These are phyloP conservation scores for Palloptera scutellata DNA, from an alignment of 2,888 invertebrate species.

Conservation along the genomic window DNA sequence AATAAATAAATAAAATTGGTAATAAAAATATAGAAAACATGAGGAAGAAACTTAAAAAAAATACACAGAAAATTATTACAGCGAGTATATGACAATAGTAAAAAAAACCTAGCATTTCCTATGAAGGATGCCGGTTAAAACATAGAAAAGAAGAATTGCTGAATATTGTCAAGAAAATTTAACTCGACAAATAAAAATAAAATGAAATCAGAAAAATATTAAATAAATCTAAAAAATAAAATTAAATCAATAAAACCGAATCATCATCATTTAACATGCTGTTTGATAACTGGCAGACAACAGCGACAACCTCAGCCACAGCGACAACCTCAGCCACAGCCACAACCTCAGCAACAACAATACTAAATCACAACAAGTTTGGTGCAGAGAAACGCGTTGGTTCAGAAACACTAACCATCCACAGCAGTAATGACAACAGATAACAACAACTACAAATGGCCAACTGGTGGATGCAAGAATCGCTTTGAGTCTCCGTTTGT, in stretches of 20 bases:
- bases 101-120: no score
- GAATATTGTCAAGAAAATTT: no score
- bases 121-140: no score
- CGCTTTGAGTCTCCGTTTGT: no score
- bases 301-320: not conserved
- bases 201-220: no score
- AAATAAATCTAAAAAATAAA: no score
- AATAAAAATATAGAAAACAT: conserved; percentile 1
- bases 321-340: not conserved
- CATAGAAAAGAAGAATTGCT: no score
- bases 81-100: not conserved
- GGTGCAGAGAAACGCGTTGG: not conserved
- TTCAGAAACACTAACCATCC: not conserved
- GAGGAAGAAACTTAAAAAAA: not conserved
- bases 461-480: no score
- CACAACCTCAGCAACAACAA: not conserved
- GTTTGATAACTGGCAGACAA: not conserved
- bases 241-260: no score
- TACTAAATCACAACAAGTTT: not conserved
- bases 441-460: no score
- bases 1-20: not conserved
- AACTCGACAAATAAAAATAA: no score
- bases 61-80: not conserved
- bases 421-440: not conserved
- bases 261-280: no score